These are phyloP conservation scores for Leptodactylus fallax DNA, from an alignment of 2,797 vertebrate species.

Conservation along the genomic window DNA sequence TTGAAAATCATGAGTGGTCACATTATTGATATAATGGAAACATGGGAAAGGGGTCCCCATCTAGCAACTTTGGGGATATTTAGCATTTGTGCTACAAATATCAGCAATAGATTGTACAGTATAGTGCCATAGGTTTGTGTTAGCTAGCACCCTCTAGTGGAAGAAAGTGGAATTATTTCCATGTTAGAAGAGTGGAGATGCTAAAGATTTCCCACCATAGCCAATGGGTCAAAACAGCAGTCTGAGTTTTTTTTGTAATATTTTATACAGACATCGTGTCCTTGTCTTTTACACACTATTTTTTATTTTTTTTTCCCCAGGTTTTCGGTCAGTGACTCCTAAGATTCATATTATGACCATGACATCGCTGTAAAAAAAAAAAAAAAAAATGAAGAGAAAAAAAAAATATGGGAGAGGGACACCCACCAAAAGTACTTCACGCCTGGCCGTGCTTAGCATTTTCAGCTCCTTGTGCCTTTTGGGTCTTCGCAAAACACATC, in stretches of 20 bases:
- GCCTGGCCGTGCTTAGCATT: slow-evolving; percentile 77
- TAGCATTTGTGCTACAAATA: neutral
- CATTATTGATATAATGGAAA: too few relatives aligned
- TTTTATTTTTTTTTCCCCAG: slow-evolving; percentile 64
- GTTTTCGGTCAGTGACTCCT: slow-evolving; percentile 79
- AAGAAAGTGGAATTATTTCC: too few relatives aligned
- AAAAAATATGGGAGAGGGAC: slow-evolving; percentile 70
- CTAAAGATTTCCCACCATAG: too few relatives aligned
- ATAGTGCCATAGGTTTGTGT: neutral
- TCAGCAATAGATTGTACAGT: neutral
- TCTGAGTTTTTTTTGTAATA: too few relatives aligned
- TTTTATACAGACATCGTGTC: too few relatives aligned
- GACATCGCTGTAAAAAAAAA: slow-evolving; percentile 69
- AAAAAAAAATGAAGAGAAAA: slow-evolving; percentile 41
- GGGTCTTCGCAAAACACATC: slow-evolving; percentile 75
- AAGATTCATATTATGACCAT: slow-evolving; percentile 71
- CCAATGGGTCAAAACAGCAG: too few relatives aligned
- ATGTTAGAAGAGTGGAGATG: too few relatives aligned
- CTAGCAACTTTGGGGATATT: too few relatives aligned
- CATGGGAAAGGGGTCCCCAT: too few relatives aligned
- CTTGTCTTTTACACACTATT: neutral
- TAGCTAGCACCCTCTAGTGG: neutral
- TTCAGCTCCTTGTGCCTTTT: slow-evolving; percentile 83
- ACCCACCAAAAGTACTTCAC: slow-evolving; percentile 79
- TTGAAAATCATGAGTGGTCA: too few relatives aligned